These are phyloP conservation scores for Passerculus sandwichensis DNA, from an alignment of 2,797 vertebrate genomes.

Conservation along the genomic window DNA sequence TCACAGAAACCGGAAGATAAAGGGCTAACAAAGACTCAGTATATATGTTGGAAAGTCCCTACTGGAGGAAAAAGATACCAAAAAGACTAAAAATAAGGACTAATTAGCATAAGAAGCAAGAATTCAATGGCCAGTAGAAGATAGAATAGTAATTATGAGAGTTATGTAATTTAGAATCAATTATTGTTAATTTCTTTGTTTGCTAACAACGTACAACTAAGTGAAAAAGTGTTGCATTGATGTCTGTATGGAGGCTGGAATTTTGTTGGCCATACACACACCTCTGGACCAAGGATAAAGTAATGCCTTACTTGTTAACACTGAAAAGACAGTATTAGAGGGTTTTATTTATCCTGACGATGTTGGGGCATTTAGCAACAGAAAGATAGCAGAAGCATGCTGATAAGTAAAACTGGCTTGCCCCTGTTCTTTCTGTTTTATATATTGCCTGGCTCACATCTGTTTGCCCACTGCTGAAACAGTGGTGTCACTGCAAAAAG, in stretches of 20 bases:
- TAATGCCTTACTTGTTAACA: background rate
- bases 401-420: background rate
- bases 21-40: background rate
- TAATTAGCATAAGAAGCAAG: background rate
- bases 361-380: background rate
- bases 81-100: background rate
- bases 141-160: background rate
- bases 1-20: background rate
- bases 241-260: background rate
- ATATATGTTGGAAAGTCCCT: background rate
- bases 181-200: background rate
- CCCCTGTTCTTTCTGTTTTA: background rate
- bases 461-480: background rate
- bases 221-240: background rate
- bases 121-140: background rate
- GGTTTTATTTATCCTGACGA: background rate
- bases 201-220: background rate
- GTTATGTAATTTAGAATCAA: background rate
- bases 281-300: background rate
- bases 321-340: background rate
- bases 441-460: background rate
- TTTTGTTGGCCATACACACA: background rate
- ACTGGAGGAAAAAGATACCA: background rate
- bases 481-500: background rate
- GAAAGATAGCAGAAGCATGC: background rate